phyloP scores from a whole-genome alignment of 2,113 vertebrate species.

The Equus quagga region DNA sequence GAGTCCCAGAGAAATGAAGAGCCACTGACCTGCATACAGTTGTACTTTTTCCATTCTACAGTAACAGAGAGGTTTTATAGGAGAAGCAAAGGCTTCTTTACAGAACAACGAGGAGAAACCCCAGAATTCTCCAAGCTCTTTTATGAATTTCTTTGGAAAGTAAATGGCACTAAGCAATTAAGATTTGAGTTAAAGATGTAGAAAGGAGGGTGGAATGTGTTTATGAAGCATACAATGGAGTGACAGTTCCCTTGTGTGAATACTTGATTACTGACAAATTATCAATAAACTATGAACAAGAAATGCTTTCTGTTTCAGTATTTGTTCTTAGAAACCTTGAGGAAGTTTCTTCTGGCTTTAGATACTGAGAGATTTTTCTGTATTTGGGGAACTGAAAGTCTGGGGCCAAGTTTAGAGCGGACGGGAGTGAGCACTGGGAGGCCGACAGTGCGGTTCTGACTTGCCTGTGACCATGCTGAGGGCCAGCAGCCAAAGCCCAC shows the following conservation, averaged over 20 bases:
- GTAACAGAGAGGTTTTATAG: not conserved
- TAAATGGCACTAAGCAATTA: not conserved
- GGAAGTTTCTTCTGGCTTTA: slow-evolving; percentile 72
- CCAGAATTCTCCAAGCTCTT: not conserved
- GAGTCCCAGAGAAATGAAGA: not conserved
- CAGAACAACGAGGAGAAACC: not conserved
- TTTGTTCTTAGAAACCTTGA: slow-evolving; percentile 61
- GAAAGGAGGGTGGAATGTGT: not conserved
- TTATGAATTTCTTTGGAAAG: slow-evolving; percentile 44
- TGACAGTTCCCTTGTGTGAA: slow-evolving; percentile 35
- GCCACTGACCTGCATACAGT: not conserved
- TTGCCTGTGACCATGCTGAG: not conserved
- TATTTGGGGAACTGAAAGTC: not conserved
- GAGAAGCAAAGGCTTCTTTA: not conserved
- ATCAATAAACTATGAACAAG: not conserved
- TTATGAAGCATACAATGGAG: not conserved
- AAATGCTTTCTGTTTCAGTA: not conserved
- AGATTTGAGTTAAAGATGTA: not conserved
- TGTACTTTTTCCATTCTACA: not conserved
- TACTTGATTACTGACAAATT: not conserved
- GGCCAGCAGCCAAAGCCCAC: not conserved
- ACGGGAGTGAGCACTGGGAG: not conserved
- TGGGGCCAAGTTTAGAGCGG: not conserved
- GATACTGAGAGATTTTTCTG: not conserved
- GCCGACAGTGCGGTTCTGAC: not conserved